These are phyloP conservation scores for Gerris lacustris DNA, from an alignment of 2,888 invertebrate species.

Conservation along the genomic window DNA sequence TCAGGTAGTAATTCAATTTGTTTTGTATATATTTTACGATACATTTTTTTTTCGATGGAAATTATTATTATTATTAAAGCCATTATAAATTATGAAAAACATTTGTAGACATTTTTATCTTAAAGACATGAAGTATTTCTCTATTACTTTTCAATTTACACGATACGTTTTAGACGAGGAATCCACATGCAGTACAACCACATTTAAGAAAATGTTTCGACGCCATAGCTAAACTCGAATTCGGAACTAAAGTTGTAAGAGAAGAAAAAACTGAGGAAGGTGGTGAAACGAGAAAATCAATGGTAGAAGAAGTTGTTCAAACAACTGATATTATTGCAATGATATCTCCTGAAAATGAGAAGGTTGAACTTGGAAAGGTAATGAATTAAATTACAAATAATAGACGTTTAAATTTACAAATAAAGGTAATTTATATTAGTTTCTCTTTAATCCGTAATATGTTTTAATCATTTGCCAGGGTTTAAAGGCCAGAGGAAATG, in stretches of 20 bases:
- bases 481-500: slow-evolving; percentile 74
- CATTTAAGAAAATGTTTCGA: slow-evolving; percentile 76
- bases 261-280: slow-evolving; percentile 14
- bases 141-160: too few relatives aligned
- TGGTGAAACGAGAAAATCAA: slow-evolving; percentile 4
- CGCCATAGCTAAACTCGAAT: slow-evolving; percentile 63
- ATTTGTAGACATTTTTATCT: background rate
- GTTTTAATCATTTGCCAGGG: slow-evolving; percentile 43
- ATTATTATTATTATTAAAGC: too few relatives aligned
- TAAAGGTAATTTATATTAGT: background rate
- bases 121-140: too few relatives aligned
- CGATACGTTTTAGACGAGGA: slow-evolving; percentile 45
- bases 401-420: background rate
- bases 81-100: too few relatives aligned
- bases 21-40: too few relatives aligned
- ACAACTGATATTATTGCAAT: slow-evolving; percentile 79
- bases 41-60: too few relatives aligned
- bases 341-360: slow-evolving; percentile 80
- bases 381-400: slow-evolving; percentile 8
- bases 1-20: slow-evolving; percentile 43
- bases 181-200: slow-evolving; percentile 65
- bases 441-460: background rate
- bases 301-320: slow-evolving; percentile 36
- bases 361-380: slow-evolving; percentile 61
- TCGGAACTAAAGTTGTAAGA: slow-evolving; percentile 46